phyloP scores from a whole-genome alignment of 2,888 invertebrate species.

The Euplexia lucipara region DNA sequence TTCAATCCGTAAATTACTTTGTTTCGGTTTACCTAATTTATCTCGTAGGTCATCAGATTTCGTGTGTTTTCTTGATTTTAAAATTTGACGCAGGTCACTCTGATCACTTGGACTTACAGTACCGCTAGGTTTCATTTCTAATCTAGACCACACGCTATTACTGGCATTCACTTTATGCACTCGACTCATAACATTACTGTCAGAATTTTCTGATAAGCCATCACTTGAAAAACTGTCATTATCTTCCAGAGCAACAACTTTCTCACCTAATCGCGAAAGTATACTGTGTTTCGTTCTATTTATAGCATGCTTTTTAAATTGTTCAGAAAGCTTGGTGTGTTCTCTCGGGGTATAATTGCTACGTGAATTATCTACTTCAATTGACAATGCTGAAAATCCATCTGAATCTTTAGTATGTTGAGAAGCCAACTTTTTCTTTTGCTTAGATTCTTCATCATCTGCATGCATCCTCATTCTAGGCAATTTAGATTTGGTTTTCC shows the following conservation, averaged over 20 bases:
- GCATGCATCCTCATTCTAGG: slow-evolving; percentile 97
- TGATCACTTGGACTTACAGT: slow-evolving; percentile 63
- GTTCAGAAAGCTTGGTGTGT: slow-evolving; percentile 81
- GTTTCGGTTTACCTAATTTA: slow-evolving; percentile 82
- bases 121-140: slow-evolving; percentile 79
- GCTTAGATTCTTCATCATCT: slow-evolving; percentile 95
- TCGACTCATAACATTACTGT: slow-evolving; percentile 88
- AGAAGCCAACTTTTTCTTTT: slow-evolving; percentile 73
- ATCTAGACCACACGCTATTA: slow-evolving; percentile 91
- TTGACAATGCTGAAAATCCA: slow-evolving; percentile 83
- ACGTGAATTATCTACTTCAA: slow-evolving; percentile 83
- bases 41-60: slow-evolving; percentile 82
- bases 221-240: slow-evolving; percentile 70
- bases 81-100: slow-evolving; percentile 82
- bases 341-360: slow-evolving; percentile 76
- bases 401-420: slow-evolving; percentile 71
- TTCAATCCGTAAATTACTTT: slow-evolving; percentile 87
- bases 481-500: slow-evolving; percentile 92
- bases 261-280: slow-evolving; percentile 82
- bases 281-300: slow-evolving; percentile 68
- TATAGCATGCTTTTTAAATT: slow-evolving; percentile 77
- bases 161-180: slow-evolving; percentile 85
- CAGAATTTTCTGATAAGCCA: slow-evolving; percentile 76
- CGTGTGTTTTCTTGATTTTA: slow-evolving; percentile 78
- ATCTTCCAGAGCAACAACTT: slow-evolving; percentile 71